A percentile compares a stretch with the other conserved stretches of the same genome.
phyloP scores from a whole-genome alignment of 2,888 invertebrate species.

The Orchesellides sinensis region DNA sequence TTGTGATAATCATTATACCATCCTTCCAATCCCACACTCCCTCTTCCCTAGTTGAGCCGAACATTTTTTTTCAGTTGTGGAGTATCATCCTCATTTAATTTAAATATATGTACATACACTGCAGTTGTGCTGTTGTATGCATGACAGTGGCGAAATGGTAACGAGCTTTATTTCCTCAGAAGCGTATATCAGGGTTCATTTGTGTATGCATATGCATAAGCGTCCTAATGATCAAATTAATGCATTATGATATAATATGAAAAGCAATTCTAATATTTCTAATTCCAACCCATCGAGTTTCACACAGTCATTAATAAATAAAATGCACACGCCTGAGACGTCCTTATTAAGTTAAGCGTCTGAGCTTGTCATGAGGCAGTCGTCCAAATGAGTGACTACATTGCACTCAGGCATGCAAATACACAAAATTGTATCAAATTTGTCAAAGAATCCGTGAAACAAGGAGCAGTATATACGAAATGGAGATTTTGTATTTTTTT shows the following conservation, averaged over 20 bases:
- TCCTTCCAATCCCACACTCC: neutral
- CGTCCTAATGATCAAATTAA: constrained; percentile 64
- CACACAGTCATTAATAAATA: constrained; percentile 69
- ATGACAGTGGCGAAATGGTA: neutral
- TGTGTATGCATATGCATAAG: neutral
- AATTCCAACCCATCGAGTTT: constrained; percentile 64
- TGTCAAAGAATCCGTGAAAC: neutral
- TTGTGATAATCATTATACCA: neutral
- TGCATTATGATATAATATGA: constrained; percentile 66
- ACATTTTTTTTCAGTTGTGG: too few relatives aligned
- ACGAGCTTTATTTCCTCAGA: neutral
- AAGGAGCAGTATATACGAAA: neutral
- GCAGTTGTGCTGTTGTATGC: neutral
- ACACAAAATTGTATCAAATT: neutral
- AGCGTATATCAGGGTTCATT: neutral
- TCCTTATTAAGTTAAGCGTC: constrained; percentile 47
- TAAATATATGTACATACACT: neutral
- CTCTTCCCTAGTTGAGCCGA: neutral
- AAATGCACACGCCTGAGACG: constrained; percentile 58
- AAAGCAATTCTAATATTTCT: constrained; percentile 64
- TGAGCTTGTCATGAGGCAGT: constrained; percentile 42
- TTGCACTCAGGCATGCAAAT: neutral
- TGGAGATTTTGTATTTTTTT: too few relatives aligned
- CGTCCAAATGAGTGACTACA: constrained; percentile 12
- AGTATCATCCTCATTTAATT: constrained; percentile 10